phyloP scores from a whole-genome alignment of 1,140 invertebrate species.

The Zaprionus africanus region DNA sequence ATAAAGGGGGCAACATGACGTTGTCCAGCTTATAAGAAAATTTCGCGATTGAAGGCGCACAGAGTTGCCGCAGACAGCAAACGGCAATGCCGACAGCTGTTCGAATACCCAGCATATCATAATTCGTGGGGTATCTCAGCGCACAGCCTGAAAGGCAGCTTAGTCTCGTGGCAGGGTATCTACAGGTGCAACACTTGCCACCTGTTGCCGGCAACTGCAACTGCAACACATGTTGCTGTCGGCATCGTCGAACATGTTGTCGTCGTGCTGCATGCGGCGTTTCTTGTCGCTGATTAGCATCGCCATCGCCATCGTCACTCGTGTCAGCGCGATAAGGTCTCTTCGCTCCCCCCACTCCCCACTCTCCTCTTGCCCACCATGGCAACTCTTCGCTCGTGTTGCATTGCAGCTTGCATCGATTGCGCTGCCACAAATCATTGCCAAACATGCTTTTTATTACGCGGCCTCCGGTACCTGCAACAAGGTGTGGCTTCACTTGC shows the following conservation, averaged over 20 bases:
- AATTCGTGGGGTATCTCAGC: neutral
- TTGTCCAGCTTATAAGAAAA: constrained; percentile 32
- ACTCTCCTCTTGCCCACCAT: neutral
- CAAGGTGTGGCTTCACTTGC: constrained; percentile 54
- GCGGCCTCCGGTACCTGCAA: constrained; percentile 17
- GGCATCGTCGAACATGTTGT: constrained; percentile 30
- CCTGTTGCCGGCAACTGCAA: constrained; percentile 22
- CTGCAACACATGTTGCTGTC: constrained; percentile 63
- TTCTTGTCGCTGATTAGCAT: constrained; percentile 69
- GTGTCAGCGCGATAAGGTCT: constrained; percentile 66
- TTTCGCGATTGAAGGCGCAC: constrained; percentile 54
- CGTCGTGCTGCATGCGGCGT: constrained; percentile 48
- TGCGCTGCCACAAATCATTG: constrained; percentile 74
- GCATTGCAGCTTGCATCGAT: constrained; percentile 17
- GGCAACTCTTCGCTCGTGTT: constrained; percentile 13
- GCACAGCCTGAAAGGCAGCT: no score
- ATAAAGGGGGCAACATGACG: constrained; percentile 12
- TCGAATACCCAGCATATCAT: constrained; percentile 26
- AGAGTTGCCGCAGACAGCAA: constrained; percentile 24
- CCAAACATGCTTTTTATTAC: constrained; percentile 74
- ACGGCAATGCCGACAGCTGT: constrained; percentile 41
- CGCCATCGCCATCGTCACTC: constrained; percentile 61
- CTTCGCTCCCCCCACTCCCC: neutral
- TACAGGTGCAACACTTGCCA: neutral
- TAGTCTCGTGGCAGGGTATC: neutral